These are phyloP conservation scores for Vulpes ferrilata DNA, from an alignment of 2,113 vertebrate species.

Conservation along the genomic window DNA sequence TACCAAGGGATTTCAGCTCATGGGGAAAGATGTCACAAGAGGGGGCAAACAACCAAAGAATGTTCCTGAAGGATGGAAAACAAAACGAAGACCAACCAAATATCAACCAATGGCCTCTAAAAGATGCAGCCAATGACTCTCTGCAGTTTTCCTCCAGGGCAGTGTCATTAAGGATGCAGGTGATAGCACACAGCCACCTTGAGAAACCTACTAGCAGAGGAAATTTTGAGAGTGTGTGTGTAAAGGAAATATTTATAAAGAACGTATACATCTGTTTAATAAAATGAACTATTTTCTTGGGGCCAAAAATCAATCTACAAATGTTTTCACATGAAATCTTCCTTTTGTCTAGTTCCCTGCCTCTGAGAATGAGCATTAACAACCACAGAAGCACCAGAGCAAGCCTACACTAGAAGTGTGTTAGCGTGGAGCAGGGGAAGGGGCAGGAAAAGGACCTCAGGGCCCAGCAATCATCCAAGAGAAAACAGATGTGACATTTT, in stretches of 20 bases:
- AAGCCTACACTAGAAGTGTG: neutral
- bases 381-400: neutral
- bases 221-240: neutral
- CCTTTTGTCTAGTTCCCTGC: neutral
- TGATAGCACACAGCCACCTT: neutral
- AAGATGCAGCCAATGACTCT: neutral
- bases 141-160: fast-evolving
- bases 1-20: neutral
- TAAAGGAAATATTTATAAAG: neutral
- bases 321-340: neutral
- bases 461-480: neutral
- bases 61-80: neutral
- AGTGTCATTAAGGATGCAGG: too few species aligned
- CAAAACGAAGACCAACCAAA: neutral
- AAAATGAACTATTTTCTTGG: neutral
- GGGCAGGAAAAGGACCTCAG: neutral
- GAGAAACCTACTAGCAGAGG: neutral
- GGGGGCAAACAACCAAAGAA: fast-evolving
- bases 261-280: neutral
- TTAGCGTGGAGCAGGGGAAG: too few species aligned
- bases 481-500: neutral
- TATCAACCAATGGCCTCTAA: neutral
- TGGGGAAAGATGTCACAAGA: neutral
- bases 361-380: neutral
- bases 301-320: neutral